Evolutionary conservation across 2,113 vertebrate species (phyloP).

Genomic region (Sinocyclocheilus anophthalmus): DNA sequence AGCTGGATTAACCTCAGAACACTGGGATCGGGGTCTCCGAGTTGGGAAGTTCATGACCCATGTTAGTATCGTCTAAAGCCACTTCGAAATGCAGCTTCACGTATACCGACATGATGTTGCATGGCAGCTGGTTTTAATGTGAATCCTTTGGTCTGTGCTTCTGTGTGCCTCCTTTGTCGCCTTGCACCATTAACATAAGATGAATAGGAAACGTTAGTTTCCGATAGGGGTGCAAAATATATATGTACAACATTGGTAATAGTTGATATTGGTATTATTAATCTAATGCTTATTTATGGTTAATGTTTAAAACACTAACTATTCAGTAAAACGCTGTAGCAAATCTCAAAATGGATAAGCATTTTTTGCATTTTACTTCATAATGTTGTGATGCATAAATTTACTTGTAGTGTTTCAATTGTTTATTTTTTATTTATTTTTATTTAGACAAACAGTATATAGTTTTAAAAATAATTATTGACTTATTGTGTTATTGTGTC

Average conservation of each 20-base stretch:
- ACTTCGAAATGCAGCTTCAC: slow-evolving; percentile 19
- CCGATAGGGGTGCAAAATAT: neutral
- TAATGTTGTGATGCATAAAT: no score
- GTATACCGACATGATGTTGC: slow-evolving; percentile 29
- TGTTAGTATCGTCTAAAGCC: slow-evolving; percentile 13
- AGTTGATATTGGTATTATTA: neutral
- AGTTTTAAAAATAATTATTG: no score
- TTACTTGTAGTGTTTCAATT: no score
- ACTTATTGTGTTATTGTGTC: no score
- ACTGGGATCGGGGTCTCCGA: slow-evolving; percentile 46
- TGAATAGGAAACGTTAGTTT: no score
- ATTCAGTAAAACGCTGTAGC: no score
- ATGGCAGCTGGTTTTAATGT: slow-evolving; percentile 46
- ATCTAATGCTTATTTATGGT: neutral
- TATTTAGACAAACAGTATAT: no score
- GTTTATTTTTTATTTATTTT: no score
- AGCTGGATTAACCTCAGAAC: slow-evolving; percentile 55
- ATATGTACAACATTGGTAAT: neutral
- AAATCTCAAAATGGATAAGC: no score
- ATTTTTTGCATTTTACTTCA: no score
- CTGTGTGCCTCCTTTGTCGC: neutral
- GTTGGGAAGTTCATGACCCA: slow-evolving; percentile 52
- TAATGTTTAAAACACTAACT: no score
- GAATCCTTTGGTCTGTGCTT: neutral
- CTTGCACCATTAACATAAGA: neutral